Evolutionary conservation across 2,888 invertebrate species (phyloP), one percentile per base, ranked within the genome.

Genomic region (Aethes cnicana): DNA sequence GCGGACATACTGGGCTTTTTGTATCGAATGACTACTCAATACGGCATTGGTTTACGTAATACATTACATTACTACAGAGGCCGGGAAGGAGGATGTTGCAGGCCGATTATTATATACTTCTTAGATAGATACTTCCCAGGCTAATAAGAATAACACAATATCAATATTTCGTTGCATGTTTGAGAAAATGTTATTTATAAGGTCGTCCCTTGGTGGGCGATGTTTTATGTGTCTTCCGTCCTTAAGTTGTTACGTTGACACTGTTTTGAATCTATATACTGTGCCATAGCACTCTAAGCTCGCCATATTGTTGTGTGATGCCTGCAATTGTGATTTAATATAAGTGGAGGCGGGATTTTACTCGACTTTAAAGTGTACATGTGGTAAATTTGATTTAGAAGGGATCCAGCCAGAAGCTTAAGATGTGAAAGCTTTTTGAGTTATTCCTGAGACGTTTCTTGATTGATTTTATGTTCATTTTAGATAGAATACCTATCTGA

Each of bases 311-410:
- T 28, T 12, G 36, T 50, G 49, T 36, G 49, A 36, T 36, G 43
- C 37, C 41, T n/a, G n/a, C 49, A 50, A 43, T 50, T 43, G 49
- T 50, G 49, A 50, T 50, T 43, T 43, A 49, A 49, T 35, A 43
- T 28, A 43, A 43, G 26, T 33, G 42, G n/a, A n/a, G 26, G 28
- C 35, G 17, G 12, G 20, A n/a, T 47, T 8, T 43, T 32, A 18
- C 25, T 17, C 9, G 21, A 42, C 28, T 43, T 43, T 43, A 43
- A 50, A 50, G 14, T 23, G 21, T 35, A 11, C 14, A 18, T 6
- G 18, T 12, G 4, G 26, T 26, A 30, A 18, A 36, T 47, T 37
- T 28, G 14, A 21, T 12, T 26, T 25, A 35, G 14, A 16, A 28
- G 28, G 37, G 16, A 37, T 28, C 47, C 21, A 26, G 12, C 11